Conservation (phyloP, 2,888 invertebrate genomes). For the Brachyptera putata region DNA sequence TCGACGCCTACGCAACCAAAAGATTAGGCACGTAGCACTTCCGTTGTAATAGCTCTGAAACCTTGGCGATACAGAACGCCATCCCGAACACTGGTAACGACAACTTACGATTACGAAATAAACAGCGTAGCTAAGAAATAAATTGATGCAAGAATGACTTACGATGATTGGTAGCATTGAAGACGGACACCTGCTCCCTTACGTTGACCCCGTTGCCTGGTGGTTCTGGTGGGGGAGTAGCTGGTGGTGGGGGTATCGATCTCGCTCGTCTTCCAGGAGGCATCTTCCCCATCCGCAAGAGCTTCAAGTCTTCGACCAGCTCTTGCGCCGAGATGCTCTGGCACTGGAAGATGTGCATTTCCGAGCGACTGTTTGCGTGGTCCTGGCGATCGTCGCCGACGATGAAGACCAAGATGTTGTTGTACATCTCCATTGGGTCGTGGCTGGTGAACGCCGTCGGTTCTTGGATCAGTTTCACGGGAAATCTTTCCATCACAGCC, state of each 20-base stretch:
- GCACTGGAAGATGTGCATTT: slow-evolving; percentile 97
- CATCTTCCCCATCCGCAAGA: slow-evolving; percentile 60
- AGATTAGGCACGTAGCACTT: no score
- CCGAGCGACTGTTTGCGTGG: slow-evolving; percentile 66
- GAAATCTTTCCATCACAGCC: slow-evolving; percentile 96
- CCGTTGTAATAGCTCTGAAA: no score
- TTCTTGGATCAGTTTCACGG: slow-evolving; percentile 85
- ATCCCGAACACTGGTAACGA: no score
- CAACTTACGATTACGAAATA: no score
- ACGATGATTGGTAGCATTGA: slow-evolving; percentile 45
- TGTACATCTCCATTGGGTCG: slow-evolving; percentile 95
- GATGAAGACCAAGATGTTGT: slow-evolving; percentile 96
- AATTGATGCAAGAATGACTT: no score
- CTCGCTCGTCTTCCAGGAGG: slow-evolving; percentile 39
- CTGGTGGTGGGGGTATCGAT: slow-evolving; percentile 52
- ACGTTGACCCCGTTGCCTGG: slow-evolving; percentile 52
- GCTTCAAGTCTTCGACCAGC: slow-evolving; percentile 77
- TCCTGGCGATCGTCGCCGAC: slow-evolving; percentile 63
- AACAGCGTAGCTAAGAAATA: no score
- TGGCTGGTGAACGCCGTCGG: slow-evolving; percentile 97
- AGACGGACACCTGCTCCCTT: slow-evolving; percentile 50
- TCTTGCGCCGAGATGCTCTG: slow-evolving; percentile 78
- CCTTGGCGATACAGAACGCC: no score
- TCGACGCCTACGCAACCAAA: no score
- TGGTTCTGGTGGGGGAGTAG: slow-evolving; percentile 56